Percentiles rank a stretch among this genome's conserved stretches.
Evolutionary conservation across 2,888 invertebrate species (phyloP).

Genomic region (Catocala nupta): DNA sequence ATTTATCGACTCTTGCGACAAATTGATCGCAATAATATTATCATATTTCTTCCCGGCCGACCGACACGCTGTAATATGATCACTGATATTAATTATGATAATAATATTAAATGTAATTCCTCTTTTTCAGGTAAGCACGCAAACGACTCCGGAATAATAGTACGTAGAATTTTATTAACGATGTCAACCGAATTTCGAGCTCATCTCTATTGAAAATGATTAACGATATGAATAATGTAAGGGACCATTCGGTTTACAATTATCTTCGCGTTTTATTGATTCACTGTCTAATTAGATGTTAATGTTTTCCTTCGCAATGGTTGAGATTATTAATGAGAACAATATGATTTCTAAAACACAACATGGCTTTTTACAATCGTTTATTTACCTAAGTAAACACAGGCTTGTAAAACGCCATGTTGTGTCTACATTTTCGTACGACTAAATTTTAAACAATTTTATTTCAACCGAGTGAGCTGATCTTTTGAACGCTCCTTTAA

Average conservation of each 20-base stretch:
- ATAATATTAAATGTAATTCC: constrained; percentile 17
- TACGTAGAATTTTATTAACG: constrained; percentile 41
- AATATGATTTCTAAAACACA: neutral
- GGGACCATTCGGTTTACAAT: constrained; percentile 11
- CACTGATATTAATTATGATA: too few species aligned
- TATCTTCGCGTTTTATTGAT: constrained; percentile 20
- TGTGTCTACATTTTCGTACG: too few species aligned
- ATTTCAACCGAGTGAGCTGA: too few species aligned
- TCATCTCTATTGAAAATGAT: constrained; percentile 33
- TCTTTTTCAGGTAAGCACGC: constrained; percentile 49
- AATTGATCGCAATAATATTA: too few species aligned
- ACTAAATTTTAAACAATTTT: too few species aligned
- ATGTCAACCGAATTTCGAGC: constrained; percentile 19
- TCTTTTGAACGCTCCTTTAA: too few species aligned
- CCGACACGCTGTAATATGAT: too few species aligned
- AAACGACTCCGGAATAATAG: constrained; percentile 26
- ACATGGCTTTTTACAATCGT: neutral
- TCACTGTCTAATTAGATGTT: neutral
- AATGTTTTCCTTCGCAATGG: neutral
- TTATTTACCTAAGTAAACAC: too few species aligned
- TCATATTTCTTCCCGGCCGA: too few species aligned
- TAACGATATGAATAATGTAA: constrained; percentile 46
- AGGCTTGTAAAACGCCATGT: too few species aligned
- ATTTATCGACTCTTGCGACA: too few species aligned
- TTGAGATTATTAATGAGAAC: neutral